These are phyloP conservation scores for Smutsia gigantea DNA, from an alignment of 2,797 vertebrate species.

Conservation along the genomic window DNA sequence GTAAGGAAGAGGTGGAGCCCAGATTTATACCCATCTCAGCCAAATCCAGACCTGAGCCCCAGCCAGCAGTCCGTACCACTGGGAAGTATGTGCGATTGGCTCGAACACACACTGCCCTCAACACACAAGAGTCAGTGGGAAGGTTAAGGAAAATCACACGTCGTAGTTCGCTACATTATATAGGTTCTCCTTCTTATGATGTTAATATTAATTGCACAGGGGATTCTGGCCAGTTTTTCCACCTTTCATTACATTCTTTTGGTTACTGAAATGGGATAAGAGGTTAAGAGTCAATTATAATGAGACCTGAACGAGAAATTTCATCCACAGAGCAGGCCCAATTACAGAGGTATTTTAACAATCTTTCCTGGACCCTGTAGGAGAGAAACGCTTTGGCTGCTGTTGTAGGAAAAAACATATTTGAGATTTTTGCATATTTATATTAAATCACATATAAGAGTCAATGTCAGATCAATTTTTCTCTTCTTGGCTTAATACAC, in stretches of 20 bases:
- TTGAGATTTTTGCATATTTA: neutral
- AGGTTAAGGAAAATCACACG: neutral
- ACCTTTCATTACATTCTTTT: neutral
- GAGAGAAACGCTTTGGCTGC: neutral
- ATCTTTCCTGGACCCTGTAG: neutral
- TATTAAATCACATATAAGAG: slow-evolving; percentile 23
- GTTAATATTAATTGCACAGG: neutral
- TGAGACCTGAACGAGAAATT: neutral
- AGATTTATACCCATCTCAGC: neutral
- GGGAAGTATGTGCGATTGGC: no score
- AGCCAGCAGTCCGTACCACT: no score
- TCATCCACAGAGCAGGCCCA: neutral
- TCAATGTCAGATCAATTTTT: slow-evolving; percentile 58
- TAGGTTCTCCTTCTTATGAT: neutral
- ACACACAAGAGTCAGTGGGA: neutral
- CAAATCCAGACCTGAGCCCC: neutral
- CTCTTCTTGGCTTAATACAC: slow-evolving; percentile 18
- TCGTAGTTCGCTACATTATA: neutral
- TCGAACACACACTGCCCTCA: neutral
- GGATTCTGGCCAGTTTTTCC: neutral
- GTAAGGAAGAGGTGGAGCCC: neutral
- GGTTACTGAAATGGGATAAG: neutral
- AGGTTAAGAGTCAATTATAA: neutral
- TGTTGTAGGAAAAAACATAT: neutral
- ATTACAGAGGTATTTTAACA: neutral